These are phyloP conservation scores for Argya squamiceps DNA, from an alignment of 2,797 vertebrate species.

Conservation along the genomic window DNA sequence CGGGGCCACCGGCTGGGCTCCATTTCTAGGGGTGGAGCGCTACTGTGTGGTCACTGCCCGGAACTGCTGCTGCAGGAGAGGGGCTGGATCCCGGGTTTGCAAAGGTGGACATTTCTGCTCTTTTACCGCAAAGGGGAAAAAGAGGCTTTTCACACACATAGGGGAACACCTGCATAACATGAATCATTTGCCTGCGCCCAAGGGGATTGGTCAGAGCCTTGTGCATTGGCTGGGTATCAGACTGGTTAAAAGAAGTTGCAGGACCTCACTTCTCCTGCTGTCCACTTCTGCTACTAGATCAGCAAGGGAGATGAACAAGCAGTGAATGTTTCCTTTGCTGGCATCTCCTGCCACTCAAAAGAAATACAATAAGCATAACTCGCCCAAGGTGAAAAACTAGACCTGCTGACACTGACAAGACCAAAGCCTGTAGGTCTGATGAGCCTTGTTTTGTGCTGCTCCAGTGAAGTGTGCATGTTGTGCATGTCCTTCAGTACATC, in stretches of 20 bases:
- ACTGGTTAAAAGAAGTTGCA: not conserved
- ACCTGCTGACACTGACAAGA: not conserved
- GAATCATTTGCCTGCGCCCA: not conserved
- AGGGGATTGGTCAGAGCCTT: not conserved
- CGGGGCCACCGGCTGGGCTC: not conserved
- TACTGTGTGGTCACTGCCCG: not conserved
- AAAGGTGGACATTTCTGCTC: rapidly evolving
- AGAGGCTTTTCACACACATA: not conserved
- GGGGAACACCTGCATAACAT: not conserved
- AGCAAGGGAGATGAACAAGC: not conserved
- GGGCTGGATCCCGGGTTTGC: not conserved
- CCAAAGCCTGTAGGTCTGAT: not conserved
- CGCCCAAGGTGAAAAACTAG: not conserved
- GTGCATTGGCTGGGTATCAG: not conserved
- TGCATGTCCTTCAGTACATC: not conserved
- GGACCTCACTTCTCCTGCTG: not conserved
- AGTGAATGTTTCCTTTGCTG: not conserved
- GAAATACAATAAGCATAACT: not conserved
- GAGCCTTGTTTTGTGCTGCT: not conserved
- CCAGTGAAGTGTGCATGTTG: rapidly evolving
- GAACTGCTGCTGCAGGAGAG: not conserved
- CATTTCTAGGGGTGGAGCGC: not conserved
- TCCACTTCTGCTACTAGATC: not conserved
- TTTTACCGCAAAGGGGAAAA: not conserved
- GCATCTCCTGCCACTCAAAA: not conserved